Evolutionary conservation across 1,140 invertebrate genomes (phyloP), one percentile per base, ranked within the genome.

Genomic region (Capitella teleta): DNA sequence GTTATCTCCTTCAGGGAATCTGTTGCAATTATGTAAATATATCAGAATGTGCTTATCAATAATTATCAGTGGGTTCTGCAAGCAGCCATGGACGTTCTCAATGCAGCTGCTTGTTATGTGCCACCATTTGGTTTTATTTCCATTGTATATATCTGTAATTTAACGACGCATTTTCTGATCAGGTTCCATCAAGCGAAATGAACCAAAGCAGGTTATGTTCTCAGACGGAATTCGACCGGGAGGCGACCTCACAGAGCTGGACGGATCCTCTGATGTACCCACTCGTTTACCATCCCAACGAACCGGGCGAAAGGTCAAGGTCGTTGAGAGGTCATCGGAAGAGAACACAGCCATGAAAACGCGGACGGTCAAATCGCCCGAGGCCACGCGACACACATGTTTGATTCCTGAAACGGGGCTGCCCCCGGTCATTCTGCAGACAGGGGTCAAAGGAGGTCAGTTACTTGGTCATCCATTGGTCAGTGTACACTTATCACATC

Each of bases 211-310:
- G 56, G 87, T 92, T 6, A 89, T 91, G 77, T 92, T 92, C 68
- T 89, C 86, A 61, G 87, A 91, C 74, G 87, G 87, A 56, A 89
- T 92, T 66, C 78, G 87, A 57, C 87, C 87, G 50, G 87, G 87
- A 52, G 87, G 86, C 62, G 87, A 91, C 74, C 75, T 90, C 54
- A 85, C 85, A 49, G 85, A 87, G 64, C 71, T 84, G 47, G 83
- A 70, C 54, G 66, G 61, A 1, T 56, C 62, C 1, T 38, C 36
- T 21, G 19, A 19, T 3, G 19, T 21, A 40, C 38, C 38, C 16
- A n/a, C n/a, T 53, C 54, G 40, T 55, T 62, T 41, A 47, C 56
- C 14, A 45, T 61, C 21, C 21, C 43, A 56, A 55, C 14, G 52
- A 55, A 16, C 47, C 54, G 38, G 38, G 8, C 4, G 38, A n/a